A percentile compares a stretch with the other conserved stretches of the same genome.
Conservation (phyloP, 2,888 invertebrate species). For the Brachyptera risi region DNA sequence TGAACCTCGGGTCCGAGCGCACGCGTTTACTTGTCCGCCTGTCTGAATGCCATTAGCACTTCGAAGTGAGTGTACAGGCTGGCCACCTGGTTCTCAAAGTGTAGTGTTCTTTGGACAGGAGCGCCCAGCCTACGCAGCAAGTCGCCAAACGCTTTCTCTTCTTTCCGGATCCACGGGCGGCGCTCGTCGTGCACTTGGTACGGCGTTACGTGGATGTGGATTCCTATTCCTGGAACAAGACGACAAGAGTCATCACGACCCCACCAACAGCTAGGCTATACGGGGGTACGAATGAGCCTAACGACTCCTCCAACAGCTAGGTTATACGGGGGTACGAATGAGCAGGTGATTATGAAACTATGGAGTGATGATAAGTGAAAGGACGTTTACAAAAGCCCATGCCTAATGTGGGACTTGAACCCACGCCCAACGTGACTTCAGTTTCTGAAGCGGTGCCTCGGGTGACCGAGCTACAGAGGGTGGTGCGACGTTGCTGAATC, state of each 20-base stretch:
- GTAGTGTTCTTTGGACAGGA: slow-evolving; percentile 57
- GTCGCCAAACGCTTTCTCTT: slow-evolving; percentile 72
- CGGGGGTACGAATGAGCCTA: too few relatives aligned
- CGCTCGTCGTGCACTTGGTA: slow-evolving; percentile 79
- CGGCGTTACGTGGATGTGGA: slow-evolving; percentile 83
- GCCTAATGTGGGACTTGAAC: too few relatives aligned
- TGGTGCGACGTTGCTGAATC: too few relatives aligned
- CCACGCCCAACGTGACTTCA: too few relatives aligned
- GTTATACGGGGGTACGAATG: too few relatives aligned
- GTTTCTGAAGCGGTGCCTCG: too few relatives aligned
- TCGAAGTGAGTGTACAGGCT: slow-evolving; percentile 74
- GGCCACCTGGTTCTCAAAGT: slow-evolving; percentile 55
- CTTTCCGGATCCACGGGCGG: slow-evolving; percentile 79
- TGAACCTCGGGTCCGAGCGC: too few relatives aligned
- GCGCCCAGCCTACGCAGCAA: slow-evolving; percentile 62
- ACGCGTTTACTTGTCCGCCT: slow-evolving; percentile 12
- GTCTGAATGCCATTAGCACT: slow-evolving; percentile 59
- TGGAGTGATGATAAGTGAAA: too few relatives aligned
- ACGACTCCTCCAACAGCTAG: too few relatives aligned
- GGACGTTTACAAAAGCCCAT: too few relatives aligned
- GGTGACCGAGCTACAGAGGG: background rate
- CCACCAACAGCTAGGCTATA: too few relatives aligned
- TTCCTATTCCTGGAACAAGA: slow-evolving; percentile 63
- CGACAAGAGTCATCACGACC: background rate
- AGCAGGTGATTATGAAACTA: too few relatives aligned